A percentile compares a stretch with the other conserved stretches of the same genome.
Evolutionary conservation across 64 coral and sea anemone species (phyloP).

Genomic region (Montipora cactus): DNA sequence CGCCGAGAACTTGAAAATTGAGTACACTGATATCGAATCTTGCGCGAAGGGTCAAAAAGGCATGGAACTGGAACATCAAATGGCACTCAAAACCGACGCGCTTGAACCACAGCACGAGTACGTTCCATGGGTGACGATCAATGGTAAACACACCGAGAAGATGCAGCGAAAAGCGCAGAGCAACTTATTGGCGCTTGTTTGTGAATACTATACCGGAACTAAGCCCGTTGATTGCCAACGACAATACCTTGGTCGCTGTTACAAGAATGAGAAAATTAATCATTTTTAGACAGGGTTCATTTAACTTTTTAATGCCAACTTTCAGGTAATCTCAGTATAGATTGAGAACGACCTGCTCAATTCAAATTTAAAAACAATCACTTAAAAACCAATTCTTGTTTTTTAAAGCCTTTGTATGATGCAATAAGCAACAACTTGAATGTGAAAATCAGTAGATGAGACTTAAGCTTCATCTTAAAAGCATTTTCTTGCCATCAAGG

Average conservation of each 20-base stretch:
- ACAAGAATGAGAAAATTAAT: conserved; percentile 9
- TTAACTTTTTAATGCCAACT: background rate
- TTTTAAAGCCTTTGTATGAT: too few relatives aligned
- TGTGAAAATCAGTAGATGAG: too few relatives aligned
- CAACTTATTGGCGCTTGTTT: conserved; percentile 63
- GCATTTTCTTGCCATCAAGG: too few relatives aligned
- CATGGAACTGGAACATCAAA: conserved; percentile 75
- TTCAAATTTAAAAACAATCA: too few relatives aligned
- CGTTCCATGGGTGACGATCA: conserved; percentile 82
- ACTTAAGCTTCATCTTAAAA: too few relatives aligned
- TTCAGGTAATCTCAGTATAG: too few relatives aligned
- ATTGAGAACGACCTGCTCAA: too few relatives aligned
- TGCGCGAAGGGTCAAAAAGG: conserved; percentile 60
- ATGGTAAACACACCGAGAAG: conserved; percentile 79
- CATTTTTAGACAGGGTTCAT: background rate
- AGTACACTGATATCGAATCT: conserved; percentile 62
- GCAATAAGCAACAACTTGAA: too few relatives aligned
- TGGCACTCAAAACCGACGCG: conserved; percentile 72
- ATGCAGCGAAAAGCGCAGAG: conserved; percentile 53
- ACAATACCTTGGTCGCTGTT: conserved; percentile 33
- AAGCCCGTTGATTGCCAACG: conserved; percentile 52
- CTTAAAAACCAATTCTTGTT: too few relatives aligned
- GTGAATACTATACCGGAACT: conserved; percentile 53
- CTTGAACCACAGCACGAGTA: conserved; percentile 72
- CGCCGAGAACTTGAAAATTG: conserved; percentile 55